phyloP scores from a whole-genome alignment of 2,113 vertebrate genomes.

The Jaculus jaculus region DNA sequence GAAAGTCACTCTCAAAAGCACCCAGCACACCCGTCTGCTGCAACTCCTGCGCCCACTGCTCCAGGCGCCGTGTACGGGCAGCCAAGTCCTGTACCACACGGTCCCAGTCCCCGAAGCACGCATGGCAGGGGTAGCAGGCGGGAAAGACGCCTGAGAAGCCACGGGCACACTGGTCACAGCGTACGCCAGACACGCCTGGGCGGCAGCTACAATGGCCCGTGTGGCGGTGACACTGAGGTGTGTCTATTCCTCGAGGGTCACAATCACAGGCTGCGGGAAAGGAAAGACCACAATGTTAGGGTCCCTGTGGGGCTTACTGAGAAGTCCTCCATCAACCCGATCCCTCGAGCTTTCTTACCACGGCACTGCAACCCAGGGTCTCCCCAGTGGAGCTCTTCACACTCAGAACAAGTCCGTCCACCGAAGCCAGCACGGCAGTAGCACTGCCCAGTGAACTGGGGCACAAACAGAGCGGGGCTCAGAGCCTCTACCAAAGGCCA shows the following conservation, averaged over 20 bases:
- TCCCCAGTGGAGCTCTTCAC: conserved; percentile 97
- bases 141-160: conserved; percentile 95
- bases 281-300: conserved; percentile 24
- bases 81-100: conserved; percentile 96
- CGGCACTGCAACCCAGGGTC: conserved; percentile 92
- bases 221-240: conserved; percentile 90
- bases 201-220: conserved; percentile 95
- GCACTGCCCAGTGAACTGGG: conserved; percentile 95
- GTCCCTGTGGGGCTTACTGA: background rate
- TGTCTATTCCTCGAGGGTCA: conserved; percentile 91
- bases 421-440: conserved; percentile 95
- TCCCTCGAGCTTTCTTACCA: conserved; percentile 84
- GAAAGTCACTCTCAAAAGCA: conserved; percentile 90
- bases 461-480: background rate
- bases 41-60: conserved; percentile 87
- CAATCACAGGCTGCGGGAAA: conserved; percentile 92
- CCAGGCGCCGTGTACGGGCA: conserved; percentile 86
- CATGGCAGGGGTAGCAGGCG: conserved; percentile 93
- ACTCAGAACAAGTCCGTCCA: conserved; percentile 92
- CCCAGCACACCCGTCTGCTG: conserved; percentile 91
- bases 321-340: background rate
- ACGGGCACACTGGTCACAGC: conserved; percentile 96
- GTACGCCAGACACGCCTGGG: conserved; percentile 93
- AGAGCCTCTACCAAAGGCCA: background rate
- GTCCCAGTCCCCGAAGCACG: conserved; percentile 99